Evolutionary conservation across 2,888 invertebrate species (phyloP).

Genomic region (Lasioglossum morio): DNA sequence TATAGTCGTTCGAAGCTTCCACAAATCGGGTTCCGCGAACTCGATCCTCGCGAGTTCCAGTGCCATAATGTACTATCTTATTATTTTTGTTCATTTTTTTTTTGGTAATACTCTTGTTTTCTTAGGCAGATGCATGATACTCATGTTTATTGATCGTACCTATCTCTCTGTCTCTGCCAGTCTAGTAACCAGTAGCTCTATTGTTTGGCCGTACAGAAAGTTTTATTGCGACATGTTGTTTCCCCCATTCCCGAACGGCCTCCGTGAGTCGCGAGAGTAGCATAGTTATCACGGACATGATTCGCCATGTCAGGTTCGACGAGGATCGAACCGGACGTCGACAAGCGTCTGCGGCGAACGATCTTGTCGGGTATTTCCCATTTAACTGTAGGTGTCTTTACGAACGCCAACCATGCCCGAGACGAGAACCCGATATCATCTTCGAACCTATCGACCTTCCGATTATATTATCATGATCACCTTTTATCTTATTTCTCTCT

Average conservation of each 20-base stretch:
- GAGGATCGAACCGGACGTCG: background rate
- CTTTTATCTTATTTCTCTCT: background rate
- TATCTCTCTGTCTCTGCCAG: slow-evolving; percentile 68
- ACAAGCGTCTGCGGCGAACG: background rate
- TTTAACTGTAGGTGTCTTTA: background rate
- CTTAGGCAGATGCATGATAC: slow-evolving; percentile 79
- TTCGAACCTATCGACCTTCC: slow-evolving; percentile 9
- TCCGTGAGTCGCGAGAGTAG: slow-evolving; percentile 25
- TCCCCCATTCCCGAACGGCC: slow-evolving; percentile 33
- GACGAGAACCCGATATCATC: background rate
- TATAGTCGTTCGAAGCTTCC: background rate
- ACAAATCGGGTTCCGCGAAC: background rate
- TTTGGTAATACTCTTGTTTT: background rate
- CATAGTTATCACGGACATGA: background rate
- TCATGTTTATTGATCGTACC: slow-evolving; percentile 69
- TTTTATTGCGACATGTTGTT: slow-evolving; percentile 51
- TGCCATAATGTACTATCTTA: background rate
- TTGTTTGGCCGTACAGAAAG: slow-evolving; percentile 57
- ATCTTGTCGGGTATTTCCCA: background rate
- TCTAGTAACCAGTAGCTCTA: slow-evolving; percentile 65
- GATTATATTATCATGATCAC: background rate
- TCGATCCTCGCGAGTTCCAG: background rate
- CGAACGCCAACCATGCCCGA: slow-evolving; percentile 27
- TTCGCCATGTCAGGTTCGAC: background rate
- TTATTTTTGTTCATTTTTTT: background rate